Base-by-base conservation (phyloP, 2,888 invertebrate species). In the Chaitophorus viminalis region DNA sequence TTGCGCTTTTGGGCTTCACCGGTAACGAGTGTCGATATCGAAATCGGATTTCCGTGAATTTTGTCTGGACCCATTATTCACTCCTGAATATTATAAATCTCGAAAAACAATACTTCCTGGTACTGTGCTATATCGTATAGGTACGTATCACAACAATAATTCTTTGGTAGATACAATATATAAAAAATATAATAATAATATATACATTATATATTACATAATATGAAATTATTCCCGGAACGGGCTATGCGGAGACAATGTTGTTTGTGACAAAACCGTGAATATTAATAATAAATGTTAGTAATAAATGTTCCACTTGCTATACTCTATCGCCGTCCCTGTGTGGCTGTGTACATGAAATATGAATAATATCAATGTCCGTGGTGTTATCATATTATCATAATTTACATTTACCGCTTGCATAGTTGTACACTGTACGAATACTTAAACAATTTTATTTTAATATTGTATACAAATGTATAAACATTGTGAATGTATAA, bases 1-100 rank as follows among this genome's bases (percentile, higher is more conserved):
- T n/a, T n/a, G n/a, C n/a, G n/a, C n/a, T n/a, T n/a, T n/a, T n/a
- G n/a, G n/a, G n/a, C n/a, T n/a, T n/a, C n/a, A n/a, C n/a, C n/a
- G n/a, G 39, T 39, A 39, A 39, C 36, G 36, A 39, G 36, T 39
- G n/a, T 6, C 18, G 39, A 39, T 39, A 75, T 39, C 25, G 25
- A 75, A 75, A 76, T 52, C 33, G 52, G 72, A 33, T 82, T 82
- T 72, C 82, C n/a, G 17, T 11, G 82, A 82, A 72, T 72, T 52
- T 33, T 21, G 72, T 82, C 72, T 72, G 52, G 82, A 52, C 70
- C 33, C 31, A 29, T 25, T 68, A 18, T 70, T 25, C 46, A 52
- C 14, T 46, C 70, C 52, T 52, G 33, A 72, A 72, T n/a, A n/a
- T 82, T 70, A 70, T 46, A 52, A 11, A 82, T 75, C 21, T 36